Evolutionary conservation across 2,797 vertebrate species (phyloP).

Genomic region (Linurgus olivaceus): DNA sequence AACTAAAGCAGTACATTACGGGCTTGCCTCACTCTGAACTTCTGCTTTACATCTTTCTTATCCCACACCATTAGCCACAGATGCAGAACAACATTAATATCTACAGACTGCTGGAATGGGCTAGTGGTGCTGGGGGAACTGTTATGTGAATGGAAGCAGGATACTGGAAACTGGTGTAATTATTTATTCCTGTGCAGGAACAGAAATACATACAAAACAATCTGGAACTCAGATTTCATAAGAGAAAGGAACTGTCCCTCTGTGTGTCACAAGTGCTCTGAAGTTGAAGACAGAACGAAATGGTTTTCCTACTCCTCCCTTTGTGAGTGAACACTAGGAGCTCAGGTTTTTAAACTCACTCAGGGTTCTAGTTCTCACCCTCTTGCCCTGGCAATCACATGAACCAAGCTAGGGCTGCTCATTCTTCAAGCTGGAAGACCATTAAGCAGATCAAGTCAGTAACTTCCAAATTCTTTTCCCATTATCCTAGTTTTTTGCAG

Average conservation of each 20-base stretch:
- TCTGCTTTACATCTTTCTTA: not conserved
- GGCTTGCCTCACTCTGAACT: not conserved
- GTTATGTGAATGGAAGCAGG: not conserved
- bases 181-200: not conserved
- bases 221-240: not conserved
- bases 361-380: not conserved
- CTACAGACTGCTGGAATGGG: not conserved
- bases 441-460: not conserved
- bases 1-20: not conserved
- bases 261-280: not conserved
- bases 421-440: not conserved
- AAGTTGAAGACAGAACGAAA: not conserved
- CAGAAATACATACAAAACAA: not conserved
- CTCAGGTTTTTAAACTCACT: not conserved
- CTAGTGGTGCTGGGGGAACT: not conserved
- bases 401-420: not conserved
- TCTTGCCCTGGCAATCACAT: rapidly evolving
- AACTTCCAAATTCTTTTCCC: not conserved
- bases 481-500: not conserved
- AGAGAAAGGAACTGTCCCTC: not conserved
- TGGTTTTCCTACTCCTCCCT: not conserved
- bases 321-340: not conserved
- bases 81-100: not conserved
- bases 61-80: not conserved
- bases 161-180: not conserved